Evolutionary conservation across 2,797 vertebrate species (phyloP), one percentile per base, ranked within the genome.

Genomic region (Sylvia borin): DNA sequence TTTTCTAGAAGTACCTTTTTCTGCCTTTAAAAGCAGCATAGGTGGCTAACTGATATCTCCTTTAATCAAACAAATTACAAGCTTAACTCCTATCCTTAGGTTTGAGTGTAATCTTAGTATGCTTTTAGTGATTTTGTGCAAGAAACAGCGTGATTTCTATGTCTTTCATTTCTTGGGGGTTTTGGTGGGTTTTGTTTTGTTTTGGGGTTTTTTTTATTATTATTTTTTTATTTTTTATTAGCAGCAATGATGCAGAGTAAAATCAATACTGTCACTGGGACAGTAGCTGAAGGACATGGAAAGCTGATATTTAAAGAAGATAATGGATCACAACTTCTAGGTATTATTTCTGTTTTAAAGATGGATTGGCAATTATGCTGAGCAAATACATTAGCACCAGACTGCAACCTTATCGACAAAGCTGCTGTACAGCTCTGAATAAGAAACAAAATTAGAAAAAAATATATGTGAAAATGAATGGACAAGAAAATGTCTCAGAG

Each of bases 131-230:
- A 36, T n/a, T 75, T 83, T 62, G 7, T 62, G 13, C 11, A 57
- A 78, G 50, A 73, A 76, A 55, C 2, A 47, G 3, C 5, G 31
- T 25, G 3, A 57, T 75, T 71, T 83, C 43, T 38, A 4, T 15
- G 32, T 43, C 6, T 58, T 34, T 58, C 3, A 14, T 78, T 53
- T 45, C 7, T 27, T 47, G 11, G 0, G 7, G 17, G 0, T 1
- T 7, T 36, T 11, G 4, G 38, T 40, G 38, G 42, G 8, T 43
- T 43, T 34, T 22, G 21, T 2, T 19, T 21, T 54, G 16, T 47
- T 50, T 32, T 47, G 25, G 5, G 13, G 40, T 40, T 14, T 40
- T 40, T 24, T 22, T 47, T 43, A 16, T n/a, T 21, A 20, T 2
- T 18, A 36, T 15, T 19, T 53, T 7, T 7, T 4, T 18, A 14